These are phyloP conservation scores for Danio rerio DNA, from an alignment of 2,113 vertebrate genomes.

Conservation along the genomic window GRCz12tu NC_133200.1:23106501-23107000, in stretches of 20 bases:
- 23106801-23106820: too few species aligned
- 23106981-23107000: background rate
- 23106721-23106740: too few species aligned
- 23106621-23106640: too few species aligned
- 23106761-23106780: too few species aligned
- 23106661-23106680: too few species aligned
- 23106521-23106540: constrained; percentile 91
- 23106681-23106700: too few species aligned
- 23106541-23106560: constrained; percentile 92
- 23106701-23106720: too few species aligned
- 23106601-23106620: constrained; percentile 6
- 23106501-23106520: constrained; percentile 93
- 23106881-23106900: background rate
- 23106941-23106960: background rate
- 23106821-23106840: too few species aligned
- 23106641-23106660: too few species aligned
- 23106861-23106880: background rate
- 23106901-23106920: background rate
- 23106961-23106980: background rate
- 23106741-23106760: too few species aligned
- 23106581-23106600: constrained; percentile 59
- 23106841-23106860: background rate
- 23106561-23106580: constrained; percentile 86
- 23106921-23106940: background rate
- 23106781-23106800: too few species aligned